Percentiles rank a stretch among this genome's conserved stretches.
phyloP scores from a whole-genome alignment of 2,113 vertebrate genomes.

The Barnardius zonarius region DNA sequence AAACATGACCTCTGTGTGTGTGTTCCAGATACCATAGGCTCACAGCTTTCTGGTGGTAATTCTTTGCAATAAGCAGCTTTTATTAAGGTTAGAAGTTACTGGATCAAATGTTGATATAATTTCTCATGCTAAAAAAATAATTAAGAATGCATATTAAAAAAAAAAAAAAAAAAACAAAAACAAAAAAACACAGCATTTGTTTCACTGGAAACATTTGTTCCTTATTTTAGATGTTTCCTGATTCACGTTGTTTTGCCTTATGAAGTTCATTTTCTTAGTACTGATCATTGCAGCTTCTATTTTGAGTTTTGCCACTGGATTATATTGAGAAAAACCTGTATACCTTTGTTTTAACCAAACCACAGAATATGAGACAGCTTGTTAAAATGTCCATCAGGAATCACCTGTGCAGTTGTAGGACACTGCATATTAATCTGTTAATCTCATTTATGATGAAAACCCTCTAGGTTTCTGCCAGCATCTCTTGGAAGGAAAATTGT shows the following conservation, averaged over 20 bases:
- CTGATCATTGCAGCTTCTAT: background rate
- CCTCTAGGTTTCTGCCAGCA: background rate
- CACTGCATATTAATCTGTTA: background rate
- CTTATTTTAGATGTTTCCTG: constrained; percentile 27
- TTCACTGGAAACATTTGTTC: constrained; percentile 54
- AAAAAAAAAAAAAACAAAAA: background rate
- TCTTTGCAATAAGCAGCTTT: constrained; percentile 59
- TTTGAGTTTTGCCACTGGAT: background rate
- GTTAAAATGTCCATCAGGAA: background rate
- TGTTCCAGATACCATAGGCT: constrained; percentile 43
- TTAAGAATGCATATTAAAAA: background rate
- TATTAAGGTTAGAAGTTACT: constrained; percentile 64
- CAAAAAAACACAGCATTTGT: background rate
- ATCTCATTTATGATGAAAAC: background rate
- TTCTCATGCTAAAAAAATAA: constrained; percentile 56
- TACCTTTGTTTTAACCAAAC: background rate
- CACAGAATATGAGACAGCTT: background rate
- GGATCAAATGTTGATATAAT: constrained; percentile 59
- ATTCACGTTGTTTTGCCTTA: constrained; percentile 7
- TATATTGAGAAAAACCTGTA: background rate
- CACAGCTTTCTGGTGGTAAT: constrained; percentile 53
- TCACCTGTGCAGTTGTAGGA: background rate
- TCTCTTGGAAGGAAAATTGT: background rate
- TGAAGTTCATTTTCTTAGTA: background rate
- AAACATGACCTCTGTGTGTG: constrained; percentile 41